A percentile compares a stretch with the other conserved stretches of the same genome.
These are phyloP conservation scores for Phrynocephalus versicolor DNA, from an alignment of 2,113 vertebrate species.

Conservation along the genomic window DNA sequence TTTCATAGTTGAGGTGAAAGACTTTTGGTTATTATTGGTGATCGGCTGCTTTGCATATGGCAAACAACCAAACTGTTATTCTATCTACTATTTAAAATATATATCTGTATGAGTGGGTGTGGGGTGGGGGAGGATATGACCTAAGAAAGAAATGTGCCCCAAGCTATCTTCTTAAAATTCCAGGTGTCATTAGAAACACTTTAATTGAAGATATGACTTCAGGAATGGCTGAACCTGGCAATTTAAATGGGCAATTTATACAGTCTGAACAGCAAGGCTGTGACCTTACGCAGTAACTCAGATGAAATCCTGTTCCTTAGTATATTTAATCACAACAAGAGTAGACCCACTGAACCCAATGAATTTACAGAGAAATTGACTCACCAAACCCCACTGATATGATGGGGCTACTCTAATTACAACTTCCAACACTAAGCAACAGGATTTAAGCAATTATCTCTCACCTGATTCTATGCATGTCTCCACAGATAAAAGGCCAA, in stretches of 20 bases:
- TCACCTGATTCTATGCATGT: background rate
- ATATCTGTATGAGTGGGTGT: background rate
- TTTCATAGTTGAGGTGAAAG: constrained; percentile 26
- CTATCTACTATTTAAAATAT: background rate
- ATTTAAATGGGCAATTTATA: background rate
- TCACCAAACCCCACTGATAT: too few relatives aligned
- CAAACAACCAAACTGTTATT: constrained; percentile 13
- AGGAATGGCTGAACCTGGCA: background rate
- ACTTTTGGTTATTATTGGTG: background rate
- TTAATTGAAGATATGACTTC: background rate
- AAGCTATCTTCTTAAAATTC: background rate
- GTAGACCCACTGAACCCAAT: too few relatives aligned
- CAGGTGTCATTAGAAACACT: background rate
- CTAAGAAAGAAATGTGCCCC: background rate
- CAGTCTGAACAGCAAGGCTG: background rate
- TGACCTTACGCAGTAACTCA: background rate
- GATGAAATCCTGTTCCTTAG: too few relatives aligned
- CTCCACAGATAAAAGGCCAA: background rate
- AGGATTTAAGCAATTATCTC: background rate
- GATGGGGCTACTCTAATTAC: too few relatives aligned
- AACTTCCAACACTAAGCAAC: too few relatives aligned
- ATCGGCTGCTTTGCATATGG: constrained; percentile 9
- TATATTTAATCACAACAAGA: too few relatives aligned
- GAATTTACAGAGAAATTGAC: too few relatives aligned
- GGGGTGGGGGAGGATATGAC: background rate